Percentiles rank a stretch among this genome's conserved stretches.
Conservation (phyloP, 2,113 vertebrate genomes). For the rabbit (Oryctolagus cuniculus) region mOryCun1.1 NC_091438.1:61746001-61746500, state of each 20-base stretch:
- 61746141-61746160: slow-evolving; percentile 92
- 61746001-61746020: slow-evolving; percentile 90
- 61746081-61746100: slow-evolving; percentile 90
- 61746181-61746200: slow-evolving; percentile 91
- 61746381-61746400: slow-evolving; percentile 90
- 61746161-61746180: slow-evolving; percentile 91
- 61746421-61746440: slow-evolving; percentile 91
- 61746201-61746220: slow-evolving; percentile 93
- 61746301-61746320: slow-evolving; percentile 90
- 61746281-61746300: slow-evolving; percentile 89
- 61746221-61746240: slow-evolving; percentile 92
- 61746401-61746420: slow-evolving; percentile 92
- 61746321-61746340: slow-evolving; percentile 92
- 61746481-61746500: slow-evolving; percentile 91
- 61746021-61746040: slow-evolving; percentile 94
- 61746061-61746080: slow-evolving; percentile 90
- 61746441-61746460: slow-evolving; percentile 93
- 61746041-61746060: slow-evolving; percentile 86
- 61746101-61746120: slow-evolving; percentile 91
- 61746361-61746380: slow-evolving; percentile 89
- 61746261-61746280: slow-evolving; percentile 90
- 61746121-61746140: slow-evolving; percentile 90
- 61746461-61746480: slow-evolving; percentile 90
- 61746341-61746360: slow-evolving; percentile 92
- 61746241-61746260: slow-evolving; percentile 91